These are phyloP conservation scores for Elephantulus edwardii DNA, from an alignment of 2,113 vertebrate species.

Conservation along the genomic window DNA sequence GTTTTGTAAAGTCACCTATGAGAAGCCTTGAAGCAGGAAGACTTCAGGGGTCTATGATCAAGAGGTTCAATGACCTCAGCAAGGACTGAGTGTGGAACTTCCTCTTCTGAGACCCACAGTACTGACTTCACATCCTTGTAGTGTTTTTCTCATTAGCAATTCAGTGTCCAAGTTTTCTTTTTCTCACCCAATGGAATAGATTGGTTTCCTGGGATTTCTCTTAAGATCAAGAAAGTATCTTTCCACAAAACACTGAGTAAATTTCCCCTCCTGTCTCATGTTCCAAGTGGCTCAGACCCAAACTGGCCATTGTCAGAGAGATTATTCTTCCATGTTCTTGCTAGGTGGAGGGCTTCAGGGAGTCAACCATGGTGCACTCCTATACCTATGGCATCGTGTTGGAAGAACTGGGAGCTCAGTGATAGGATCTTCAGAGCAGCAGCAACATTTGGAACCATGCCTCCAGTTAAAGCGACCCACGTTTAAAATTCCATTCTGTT, in stretches of 20 bases:
- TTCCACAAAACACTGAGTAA: neutral
- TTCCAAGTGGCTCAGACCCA: neutral
- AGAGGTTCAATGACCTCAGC: neutral
- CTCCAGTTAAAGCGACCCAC: neutral
- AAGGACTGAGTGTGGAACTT: neutral
- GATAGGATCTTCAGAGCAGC: neutral
- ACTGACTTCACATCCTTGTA: neutral
- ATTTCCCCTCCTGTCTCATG: neutral
- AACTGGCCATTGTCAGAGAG: neutral
- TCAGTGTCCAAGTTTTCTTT: neutral
- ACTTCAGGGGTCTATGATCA: neutral
- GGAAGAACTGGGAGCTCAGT: neutral
- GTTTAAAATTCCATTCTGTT: neutral
- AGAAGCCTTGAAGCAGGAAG: neutral
- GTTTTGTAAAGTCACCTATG: too few relatives aligned
- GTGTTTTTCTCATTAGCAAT: neutral
- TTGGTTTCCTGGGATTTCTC: neutral
- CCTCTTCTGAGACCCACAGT: neutral
- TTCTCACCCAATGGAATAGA: neutral
- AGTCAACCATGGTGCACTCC: neutral
- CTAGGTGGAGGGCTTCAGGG: neutral
- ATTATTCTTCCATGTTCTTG: neutral
- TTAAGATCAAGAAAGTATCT: neutral
- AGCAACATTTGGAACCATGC: neutral
- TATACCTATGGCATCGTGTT: neutral